Evolutionary conservation across 2,797 vertebrate species (phyloP), one percentile per base, ranked within the genome.

Genomic region (Premnoplex brunnescens): DNA sequence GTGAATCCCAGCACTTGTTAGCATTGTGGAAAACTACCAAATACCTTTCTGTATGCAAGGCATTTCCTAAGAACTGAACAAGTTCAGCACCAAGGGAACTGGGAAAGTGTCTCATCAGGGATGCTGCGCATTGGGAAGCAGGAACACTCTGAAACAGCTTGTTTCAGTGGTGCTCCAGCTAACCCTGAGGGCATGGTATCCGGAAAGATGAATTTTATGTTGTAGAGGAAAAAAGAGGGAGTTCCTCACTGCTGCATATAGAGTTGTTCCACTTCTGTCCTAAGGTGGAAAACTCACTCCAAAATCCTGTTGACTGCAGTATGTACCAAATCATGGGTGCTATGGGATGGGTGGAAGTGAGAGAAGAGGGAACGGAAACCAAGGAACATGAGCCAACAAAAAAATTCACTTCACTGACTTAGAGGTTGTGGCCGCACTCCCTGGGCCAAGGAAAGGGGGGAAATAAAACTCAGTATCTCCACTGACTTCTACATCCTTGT

Each of bases 1-100:
- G 12, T 46, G 71, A 77, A 60, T 92, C 77, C 79, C 16, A n/a
- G 39, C 12, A 37, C 60, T 84, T 56, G 36, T 73, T 39, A 72
- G 36, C 1, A 0, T 9, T 48, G 67, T 84, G 56, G 77, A 91
- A 89, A 91, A 81, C 51, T 90, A 95, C 69, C 58, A 80, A 88
- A 67, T n/a, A 79, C 44, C 44, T 63, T 81, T 73, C 85, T 76
- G 69, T 27, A 69, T 87, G 85, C 79, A 91, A 68, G 91, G 27
- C 51, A 60, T 88, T 86, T 78, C 81, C 87, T 63, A n/a, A 62
- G 34, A 83, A 54, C n/a, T 63, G 62, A 51, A 24, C 39, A 30
- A 86, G 43, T 52, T 78, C 76, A 83, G 71, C 54, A 91, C 39
- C 1, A 2, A 77, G 78, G 43, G 84, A 88, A 59, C 34, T 37